Evolutionary conservation across 1,140 invertebrate species (phyloP), one percentile per base, ranked within the genome.

Genomic region (Sinonovacula constricta): DNA sequence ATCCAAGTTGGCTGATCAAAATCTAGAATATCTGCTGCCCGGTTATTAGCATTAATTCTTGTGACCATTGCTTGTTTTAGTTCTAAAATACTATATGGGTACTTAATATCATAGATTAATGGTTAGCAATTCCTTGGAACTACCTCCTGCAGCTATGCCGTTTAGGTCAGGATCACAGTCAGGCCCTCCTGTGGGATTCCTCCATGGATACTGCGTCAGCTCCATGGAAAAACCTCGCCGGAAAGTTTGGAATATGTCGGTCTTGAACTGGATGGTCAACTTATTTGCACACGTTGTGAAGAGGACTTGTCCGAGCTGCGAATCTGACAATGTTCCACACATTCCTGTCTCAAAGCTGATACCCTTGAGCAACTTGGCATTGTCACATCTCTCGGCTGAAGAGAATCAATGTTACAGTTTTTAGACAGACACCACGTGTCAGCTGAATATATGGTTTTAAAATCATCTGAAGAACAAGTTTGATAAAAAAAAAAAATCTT

Each of bases 241-340:
- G 31, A 33, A 68, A 4, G n/a, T 59, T 18, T 53, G 34, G n/a
- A 45, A 15, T 45, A 49, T 22, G n/a, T 65, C 72, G n/a, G 75
- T 69, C 54, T 69, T 68, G 30, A 78, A 78, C 57, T 78, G 75
- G 7, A 78, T 62, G 15, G 75, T 78, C 2, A 78, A 57, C 26
- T 59, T 69, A 57, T 78, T 78, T 2, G 75, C 75, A 69, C 75
- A 78, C 4, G 75, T 78, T 39, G 54, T 68, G 49, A 69, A 78
- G 5, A 62, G 15, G 3, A 78, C 30, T 15, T 36, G 31, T 7
- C 75, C 66, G 39, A 78, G 51, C 39, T 36, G 26, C 18, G 56
- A 68, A n/a, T 60, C 36, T 33, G 66, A 39, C 3, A 69, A 26
- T 59, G 75, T 69, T n/a, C 75, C 75, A 70, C 75, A 78, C n/a